phyloP scores from a whole-genome alignment of 2,113 vertebrate genomes.

The Willisornis vidua region DNA sequence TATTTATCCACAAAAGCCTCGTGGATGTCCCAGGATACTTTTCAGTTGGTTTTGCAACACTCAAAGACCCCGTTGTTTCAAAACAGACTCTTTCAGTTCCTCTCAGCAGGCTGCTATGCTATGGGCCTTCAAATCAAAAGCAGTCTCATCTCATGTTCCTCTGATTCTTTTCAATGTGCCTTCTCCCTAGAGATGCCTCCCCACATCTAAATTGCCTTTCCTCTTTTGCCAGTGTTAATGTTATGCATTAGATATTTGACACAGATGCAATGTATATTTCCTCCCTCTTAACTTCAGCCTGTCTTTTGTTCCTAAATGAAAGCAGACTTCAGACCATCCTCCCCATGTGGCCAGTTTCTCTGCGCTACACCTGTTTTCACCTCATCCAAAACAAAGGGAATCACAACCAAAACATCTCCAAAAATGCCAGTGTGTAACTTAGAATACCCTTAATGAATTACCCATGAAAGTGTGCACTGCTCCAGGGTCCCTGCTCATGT shows the following conservation, averaged over 20 bases:
- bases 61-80: background rate
- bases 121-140: background rate
- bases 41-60: slow-evolving; percentile 18
- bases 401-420: background rate
- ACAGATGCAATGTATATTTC: background rate
- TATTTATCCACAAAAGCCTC: slow-evolving; percentile 11
- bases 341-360: background rate
- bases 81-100: slow-evolving; percentile 51
- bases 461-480: background rate
- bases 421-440: background rate
- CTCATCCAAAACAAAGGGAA: background rate
- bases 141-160: background rate
- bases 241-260: background rate
- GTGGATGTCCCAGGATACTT: background rate
- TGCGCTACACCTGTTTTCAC: background rate
- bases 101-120: background rate
- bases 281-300: background rate
- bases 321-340: background rate
- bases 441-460: background rate
- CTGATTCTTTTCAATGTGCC: background rate
- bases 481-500: background rate
- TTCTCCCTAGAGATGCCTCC: slow-evolving; percentile 1
- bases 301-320: slow-evolving; percentile 7
- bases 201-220: background rate
- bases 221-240: slow-evolving; percentile 21